phyloP scores from a whole-genome alignment of 2,888 invertebrate species.

The Melieria picta region DNA sequence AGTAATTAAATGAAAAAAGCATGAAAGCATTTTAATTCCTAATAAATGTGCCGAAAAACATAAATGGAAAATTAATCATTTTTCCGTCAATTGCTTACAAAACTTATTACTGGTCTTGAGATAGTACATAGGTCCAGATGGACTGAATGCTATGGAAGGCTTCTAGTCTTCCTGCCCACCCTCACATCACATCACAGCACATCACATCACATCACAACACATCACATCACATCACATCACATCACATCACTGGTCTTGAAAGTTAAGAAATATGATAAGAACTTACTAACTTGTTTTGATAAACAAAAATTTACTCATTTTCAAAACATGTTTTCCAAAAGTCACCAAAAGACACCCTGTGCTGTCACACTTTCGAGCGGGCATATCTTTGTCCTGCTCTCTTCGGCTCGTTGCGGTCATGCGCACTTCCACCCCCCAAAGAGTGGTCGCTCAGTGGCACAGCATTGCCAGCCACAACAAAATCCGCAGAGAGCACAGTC shows the following conservation, averaged over 20 bases:
- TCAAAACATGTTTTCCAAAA: neutral
- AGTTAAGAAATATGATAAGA: neutral
- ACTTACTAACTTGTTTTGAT: neutral
- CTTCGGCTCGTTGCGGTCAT: conserved; percentile 53
- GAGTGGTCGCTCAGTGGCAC: neutral
- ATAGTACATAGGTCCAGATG: too few relatives aligned
- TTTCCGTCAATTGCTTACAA: too few relatives aligned
- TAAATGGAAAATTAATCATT: too few relatives aligned
- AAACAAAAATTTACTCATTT: conserved; percentile 25
- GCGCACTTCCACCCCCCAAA: conserved; percentile 53
- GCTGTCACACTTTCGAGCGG: conserved; percentile 29
- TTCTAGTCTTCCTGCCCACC: too few relatives aligned
- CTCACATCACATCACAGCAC: too few relatives aligned
- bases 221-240: too few relatives aligned
- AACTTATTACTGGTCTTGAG: too few relatives aligned
- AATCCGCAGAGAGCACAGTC: conserved; percentile 16
- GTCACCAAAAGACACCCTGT: conserved; percentile 48
- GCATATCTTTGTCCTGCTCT: neutral
- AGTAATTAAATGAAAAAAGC: too few relatives aligned
- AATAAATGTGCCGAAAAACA: too few relatives aligned
- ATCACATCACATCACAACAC: too few relatives aligned
- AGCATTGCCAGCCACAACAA: conserved; percentile 32
- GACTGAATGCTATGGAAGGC: too few relatives aligned
- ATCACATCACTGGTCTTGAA: neutral
- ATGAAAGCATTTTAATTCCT: too few relatives aligned